Percentiles rank a stretch among this genome's conserved stretches.
Evolutionary conservation across 2,113 vertebrate species (phyloP).

Genomic region (Urocitellus parryii): DNA sequence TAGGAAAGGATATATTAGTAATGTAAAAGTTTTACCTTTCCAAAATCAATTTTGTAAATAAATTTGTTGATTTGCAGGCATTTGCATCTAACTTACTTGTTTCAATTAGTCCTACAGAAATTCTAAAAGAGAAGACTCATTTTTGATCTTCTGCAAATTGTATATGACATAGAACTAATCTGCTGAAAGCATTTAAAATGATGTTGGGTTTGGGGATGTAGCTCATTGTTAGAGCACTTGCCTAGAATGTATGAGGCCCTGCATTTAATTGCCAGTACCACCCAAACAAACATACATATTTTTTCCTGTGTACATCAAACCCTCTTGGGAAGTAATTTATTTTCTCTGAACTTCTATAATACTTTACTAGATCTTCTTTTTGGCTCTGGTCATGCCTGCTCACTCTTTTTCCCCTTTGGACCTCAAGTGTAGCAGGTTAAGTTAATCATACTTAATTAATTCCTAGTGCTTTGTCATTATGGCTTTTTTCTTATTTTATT

Average conservation of each 20-base stretch:
- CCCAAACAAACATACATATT: conserved; percentile 23
- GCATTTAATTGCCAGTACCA: neutral
- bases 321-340: conserved; percentile 39
- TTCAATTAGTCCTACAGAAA: conserved; percentile 23
- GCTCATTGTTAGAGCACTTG: neutral
- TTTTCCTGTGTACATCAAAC: conserved; percentile 11
- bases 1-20: conserved; percentile 10
- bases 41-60: conserved; percentile 49
- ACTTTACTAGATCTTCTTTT: conserved; percentile 41
- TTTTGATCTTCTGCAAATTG: conserved; percentile 23
- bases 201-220: neutral
- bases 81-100: conserved; percentile 44
- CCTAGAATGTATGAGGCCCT: neutral
- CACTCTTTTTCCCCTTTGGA: neutral
- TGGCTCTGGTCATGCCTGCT: neutral
- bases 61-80: conserved; percentile 13
- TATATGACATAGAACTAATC: neutral
- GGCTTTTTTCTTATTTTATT: conserved; percentile 11
- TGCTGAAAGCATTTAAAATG: conserved; percentile 47
- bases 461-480: conserved; percentile 28
- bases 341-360: conserved; percentile 4
- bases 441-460: conserved; percentile 21
- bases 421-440: neutral
- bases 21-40: conserved; percentile 36
- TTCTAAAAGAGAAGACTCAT: conserved; percentile 30